Evolutionary conservation across 92 coral and sea anemone genomes (phyloP).

Genomic region (Ricordea florida): DNA sequence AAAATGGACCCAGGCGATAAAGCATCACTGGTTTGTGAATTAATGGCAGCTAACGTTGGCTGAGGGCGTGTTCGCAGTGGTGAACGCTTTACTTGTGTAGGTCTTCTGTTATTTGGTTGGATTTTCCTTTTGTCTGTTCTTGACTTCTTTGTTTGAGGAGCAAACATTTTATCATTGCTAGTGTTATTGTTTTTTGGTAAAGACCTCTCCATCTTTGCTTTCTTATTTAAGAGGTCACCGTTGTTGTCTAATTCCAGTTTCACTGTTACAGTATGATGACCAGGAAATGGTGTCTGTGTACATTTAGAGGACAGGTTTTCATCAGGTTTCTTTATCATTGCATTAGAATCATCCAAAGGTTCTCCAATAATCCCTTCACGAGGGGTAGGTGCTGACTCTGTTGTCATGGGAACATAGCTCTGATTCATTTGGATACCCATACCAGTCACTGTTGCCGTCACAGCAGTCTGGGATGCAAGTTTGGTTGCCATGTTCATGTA

Average conservation of each 20-base stretch:
- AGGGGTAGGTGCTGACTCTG: not conserved
- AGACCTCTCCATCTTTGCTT: not conserved
- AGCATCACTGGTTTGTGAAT: constrained; percentile 50
- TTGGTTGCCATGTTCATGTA: constrained; percentile 60
- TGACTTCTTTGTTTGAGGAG: constrained; percentile 28
- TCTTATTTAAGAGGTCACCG: too few species aligned
- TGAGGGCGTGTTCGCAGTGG: constrained; percentile 69
- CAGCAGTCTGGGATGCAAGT: constrained; percentile 59
- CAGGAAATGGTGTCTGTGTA: too few species aligned
- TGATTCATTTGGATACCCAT: constrained; percentile 26
- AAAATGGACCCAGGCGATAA: constrained; percentile 32
- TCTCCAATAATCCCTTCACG: not conserved
- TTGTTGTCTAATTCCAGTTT: too few species aligned
- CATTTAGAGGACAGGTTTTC: too few species aligned
- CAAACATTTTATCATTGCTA: constrained; percentile 6
- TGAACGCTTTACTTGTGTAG: constrained; percentile 33
- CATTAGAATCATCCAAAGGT: too few species aligned
- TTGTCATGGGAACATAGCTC: constrained; percentile 1
- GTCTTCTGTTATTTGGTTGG: constrained; percentile 10
- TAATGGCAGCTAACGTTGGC: constrained; percentile 92
- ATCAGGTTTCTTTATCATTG: too few species aligned
- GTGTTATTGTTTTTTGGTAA: not conserved
- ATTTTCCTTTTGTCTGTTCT: constrained; percentile 14
- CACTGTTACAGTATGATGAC: too few species aligned
- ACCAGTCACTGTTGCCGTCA: constrained; percentile 15